Evolutionary conservation across 2,797 vertebrate species (phyloP), one percentile per base, ranked within the genome.

Genomic region (Perodicticus potto): DNA sequence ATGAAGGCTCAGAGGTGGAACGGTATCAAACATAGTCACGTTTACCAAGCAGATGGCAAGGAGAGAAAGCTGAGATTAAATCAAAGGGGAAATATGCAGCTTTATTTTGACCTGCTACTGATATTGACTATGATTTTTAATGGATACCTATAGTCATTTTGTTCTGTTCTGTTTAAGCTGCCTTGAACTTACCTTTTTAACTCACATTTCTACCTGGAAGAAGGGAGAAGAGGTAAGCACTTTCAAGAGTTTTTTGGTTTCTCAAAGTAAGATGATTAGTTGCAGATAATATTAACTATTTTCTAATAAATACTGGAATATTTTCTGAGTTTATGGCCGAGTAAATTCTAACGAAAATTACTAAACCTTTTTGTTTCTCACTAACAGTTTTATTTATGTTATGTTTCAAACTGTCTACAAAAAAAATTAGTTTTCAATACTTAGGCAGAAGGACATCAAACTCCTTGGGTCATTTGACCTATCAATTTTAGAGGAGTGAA

Each of bases 11-110:
- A 88, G 86, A 97, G 95, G 94, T 97, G 34, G 76, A 95, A 53
- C 29, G 59, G 94, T 85, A 94, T 70, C 88, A 95, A 93, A 94
- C 86, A 81, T 32, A 91, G 63, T 94, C 89, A 91, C 93, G 89
- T 89, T 97, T 96, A 96, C 96, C 89, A 97, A 97, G 93, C 93
- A 97, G 95, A 97, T 97, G 94, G 95, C 78, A 97, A 88, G 91
- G 69, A 97, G 59, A 95, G 80, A 91, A 96, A 89, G 86, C 92
- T 96, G 92, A 95, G 84, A 96, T 86, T 45, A 87, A 96, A 86
- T 43, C 84, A 95, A 84, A 97, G 95, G 88, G 96, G 93, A 96
- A 97, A 95, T 87, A 84, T 57, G 95, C 86, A 94, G 95, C 80
- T 96, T 96, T 96, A 96, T 97, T 97, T 94, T 97, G 95, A 96